phyloP scores from a whole-genome alignment of 2,888 invertebrate species.

The Monoplex corrugatus region DNA sequence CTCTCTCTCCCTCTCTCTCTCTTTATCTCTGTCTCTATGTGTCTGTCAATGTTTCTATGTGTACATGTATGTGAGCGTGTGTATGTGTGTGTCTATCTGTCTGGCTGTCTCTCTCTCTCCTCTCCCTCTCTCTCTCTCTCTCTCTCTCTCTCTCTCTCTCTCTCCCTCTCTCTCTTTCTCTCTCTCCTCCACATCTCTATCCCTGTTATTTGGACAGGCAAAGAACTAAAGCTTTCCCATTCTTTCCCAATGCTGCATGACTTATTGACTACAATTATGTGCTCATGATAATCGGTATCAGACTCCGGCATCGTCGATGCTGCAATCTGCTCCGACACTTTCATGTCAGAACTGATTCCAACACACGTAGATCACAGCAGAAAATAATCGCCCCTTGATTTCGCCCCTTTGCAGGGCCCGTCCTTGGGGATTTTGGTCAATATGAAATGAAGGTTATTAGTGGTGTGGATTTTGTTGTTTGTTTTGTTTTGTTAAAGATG shows the following conservation, averaged over 20 bases:
- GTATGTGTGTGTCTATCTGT: neutral
- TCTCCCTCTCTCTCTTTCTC: neutral
- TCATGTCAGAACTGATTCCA: neutral
- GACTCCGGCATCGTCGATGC: conserved; percentile 16
- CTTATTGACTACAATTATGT: conserved; percentile 31
- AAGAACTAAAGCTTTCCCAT: neutral
- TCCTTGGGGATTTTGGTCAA: neutral
- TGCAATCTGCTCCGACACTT: conserved; percentile 42
- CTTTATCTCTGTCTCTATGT: neutral
- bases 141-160: neutral
- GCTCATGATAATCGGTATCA: conserved; percentile 41
- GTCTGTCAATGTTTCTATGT: no score
- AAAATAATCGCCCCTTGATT: neutral
- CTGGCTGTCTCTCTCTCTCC: neutral
- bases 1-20: neutral
- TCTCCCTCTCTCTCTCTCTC: neutral
- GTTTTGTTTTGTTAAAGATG: neutral
- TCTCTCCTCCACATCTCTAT: neutral
- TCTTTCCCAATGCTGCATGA: neutral
- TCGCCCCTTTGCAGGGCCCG: no score
- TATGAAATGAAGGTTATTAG: neutral
- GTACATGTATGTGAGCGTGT: no score
- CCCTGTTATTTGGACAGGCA: neutral
- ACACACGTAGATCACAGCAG: conserved; percentile 20
- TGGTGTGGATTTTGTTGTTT: neutral